Conservation (phyloP, 2,888 invertebrate species). For the Andrena praecox region DNA sequence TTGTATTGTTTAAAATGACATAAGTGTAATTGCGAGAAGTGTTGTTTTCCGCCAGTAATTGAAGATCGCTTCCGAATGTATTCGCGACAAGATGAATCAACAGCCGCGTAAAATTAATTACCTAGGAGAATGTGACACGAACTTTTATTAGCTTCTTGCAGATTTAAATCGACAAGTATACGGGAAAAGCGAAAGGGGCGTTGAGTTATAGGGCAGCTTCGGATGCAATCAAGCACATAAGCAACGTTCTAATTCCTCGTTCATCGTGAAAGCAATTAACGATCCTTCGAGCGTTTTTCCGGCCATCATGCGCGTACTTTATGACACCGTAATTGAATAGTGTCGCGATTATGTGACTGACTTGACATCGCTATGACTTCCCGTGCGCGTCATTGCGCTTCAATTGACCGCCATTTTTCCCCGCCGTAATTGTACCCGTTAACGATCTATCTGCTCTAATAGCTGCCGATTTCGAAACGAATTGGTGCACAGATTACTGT, state of each 20-base stretch:
- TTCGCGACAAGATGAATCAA: neutral
- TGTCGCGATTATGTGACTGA: conserved; percentile 53
- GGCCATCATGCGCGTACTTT: conserved; percentile 52
- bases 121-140: neutral
- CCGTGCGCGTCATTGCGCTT: conserved; percentile 42
- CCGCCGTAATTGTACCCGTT: conserved; percentile 10
- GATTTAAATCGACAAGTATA: conserved; percentile 10
- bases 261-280: conserved; percentile 50
- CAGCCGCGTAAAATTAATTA: neutral
- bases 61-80: neutral
- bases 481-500: neutral
- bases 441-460: conserved; percentile 38
- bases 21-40: neutral
- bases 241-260: conserved; percentile 32
- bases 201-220: conserved; percentile 17
- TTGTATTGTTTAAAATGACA: neutral
- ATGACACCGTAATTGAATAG: conserved; percentile 56
- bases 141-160: neutral
- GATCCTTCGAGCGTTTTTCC: conserved; percentile 56
- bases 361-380: conserved; percentile 50
- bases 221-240: conserved; percentile 1
- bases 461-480: conserved; percentile 36
- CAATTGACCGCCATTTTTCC: conserved; percentile 27
- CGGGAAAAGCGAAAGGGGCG: neutral
- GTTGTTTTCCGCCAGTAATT: neutral